Evolutionary conservation across 2,888 invertebrate species (phyloP), one percentile per base, ranked within the genome.

Genomic region (Athrips mouffetella): DNA sequence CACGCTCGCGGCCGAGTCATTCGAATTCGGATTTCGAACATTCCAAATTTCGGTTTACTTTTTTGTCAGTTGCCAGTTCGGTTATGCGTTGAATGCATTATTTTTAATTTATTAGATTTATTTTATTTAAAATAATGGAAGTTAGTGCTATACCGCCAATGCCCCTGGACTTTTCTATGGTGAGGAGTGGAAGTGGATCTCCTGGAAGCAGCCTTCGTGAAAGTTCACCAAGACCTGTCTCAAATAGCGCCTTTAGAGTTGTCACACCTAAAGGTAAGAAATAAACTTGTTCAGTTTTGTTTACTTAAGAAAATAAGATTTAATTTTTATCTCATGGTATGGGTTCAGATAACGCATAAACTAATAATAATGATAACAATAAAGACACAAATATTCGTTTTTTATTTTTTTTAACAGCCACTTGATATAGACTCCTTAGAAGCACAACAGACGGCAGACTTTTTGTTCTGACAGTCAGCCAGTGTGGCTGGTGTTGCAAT

Each of bases 111-210:
- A 58, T 57, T 56, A 42, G 53, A 65, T 58, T 57, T 47, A 40
- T 66, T 69, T 63, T 52, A 51, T 49, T 52, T 57, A 61, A 69
- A 57, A 90, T 82, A 66, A 89, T 91, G 89, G 91, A 91, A 84
- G 79, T 91, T 62, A 90, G 91, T 88, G 87, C 90, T 44, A 89
- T 90, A 82, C 80, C 89, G 50, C 87, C 89, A 50, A 91, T 92
- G 91, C 92, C 92, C 50, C 75, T 92, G 80, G 92, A 92, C 90
- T 92, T 91, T 80, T 92, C 91, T 51, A 87, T 90, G 88, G 86
- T 88, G 77, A 73, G 89, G 70, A 77, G 69, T 75, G 86, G 71
- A 57, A 71, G 68, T 59, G 77, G 72, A 46, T 80, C 84, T 44
- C 80, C 86, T 40, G 75, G 73, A 16, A 65, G 66, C 48, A 61